These are phyloP conservation scores for Brenthis hecate DNA, from an alignment of 2,888 invertebrate genomes.

Conservation along the genomic window DNA sequence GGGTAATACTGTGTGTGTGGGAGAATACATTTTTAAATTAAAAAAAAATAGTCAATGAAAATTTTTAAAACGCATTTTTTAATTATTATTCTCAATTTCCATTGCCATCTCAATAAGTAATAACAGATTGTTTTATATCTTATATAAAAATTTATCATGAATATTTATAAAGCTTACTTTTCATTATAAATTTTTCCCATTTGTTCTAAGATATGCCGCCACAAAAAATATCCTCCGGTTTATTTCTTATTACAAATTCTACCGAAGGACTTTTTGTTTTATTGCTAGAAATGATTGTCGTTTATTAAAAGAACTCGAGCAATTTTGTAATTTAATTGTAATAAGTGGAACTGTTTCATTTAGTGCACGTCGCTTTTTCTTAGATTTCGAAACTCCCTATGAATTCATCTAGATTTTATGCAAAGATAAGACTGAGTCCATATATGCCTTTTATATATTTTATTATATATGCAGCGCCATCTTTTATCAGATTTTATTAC, in stretches of 20 bases:
- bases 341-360: not conserved
- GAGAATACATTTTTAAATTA: too few species aligned
- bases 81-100: too few species aligned
- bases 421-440: too few species aligned
- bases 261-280: slow-evolving; percentile 17
- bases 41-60: too few species aligned
- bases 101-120: not conserved
- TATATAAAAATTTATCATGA: slow-evolving; percentile 23
- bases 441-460: too few species aligned
- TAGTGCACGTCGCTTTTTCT: not conserved
- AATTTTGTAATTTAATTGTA: slow-evolving; percentile 2
- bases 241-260: slow-evolving; percentile 9
- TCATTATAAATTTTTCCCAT: slow-evolving; percentile 18
- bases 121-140: slow-evolving; percentile 3
- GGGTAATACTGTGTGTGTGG: too few species aligned
- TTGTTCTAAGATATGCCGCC: slow-evolving; percentile 4
- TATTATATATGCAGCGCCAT: too few species aligned
- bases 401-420: too few species aligned
- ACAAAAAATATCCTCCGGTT: slow-evolving; percentile 11
- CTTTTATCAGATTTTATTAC: too few species aligned
- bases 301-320: not conserved
- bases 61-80: too few species aligned
- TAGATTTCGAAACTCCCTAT: not conserved
- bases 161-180: slow-evolving; percentile 23
- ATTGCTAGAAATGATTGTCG: not conserved